These are phyloP conservation scores for Melanostoma scalare DNA, from an alignment of 2,888 invertebrate genomes.

Conservation along the genomic window DNA sequence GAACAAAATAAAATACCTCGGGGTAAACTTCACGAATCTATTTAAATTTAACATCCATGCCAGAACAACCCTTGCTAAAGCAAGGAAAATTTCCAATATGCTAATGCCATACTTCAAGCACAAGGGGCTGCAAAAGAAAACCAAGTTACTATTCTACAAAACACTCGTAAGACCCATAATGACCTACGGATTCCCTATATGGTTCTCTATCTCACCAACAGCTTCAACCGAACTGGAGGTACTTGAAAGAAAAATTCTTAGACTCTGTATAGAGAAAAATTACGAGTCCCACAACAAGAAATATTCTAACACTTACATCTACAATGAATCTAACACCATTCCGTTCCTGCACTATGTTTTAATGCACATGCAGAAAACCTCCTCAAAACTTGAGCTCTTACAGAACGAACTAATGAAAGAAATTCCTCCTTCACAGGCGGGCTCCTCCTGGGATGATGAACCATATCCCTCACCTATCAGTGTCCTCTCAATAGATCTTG, in stretches of 20 bases:
- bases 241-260: neutral
- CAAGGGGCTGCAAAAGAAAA: neutral
- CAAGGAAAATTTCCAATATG: neutral
- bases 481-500: neutral
- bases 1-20: conserved; percentile 6
- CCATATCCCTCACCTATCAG: neutral
- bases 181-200: neutral
- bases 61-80: neutral
- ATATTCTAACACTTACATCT: neutral
- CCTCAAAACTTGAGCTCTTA: neutral
- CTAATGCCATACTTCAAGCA: neutral
- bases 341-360: neutral
- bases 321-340: neutral
- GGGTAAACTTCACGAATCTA: conserved; percentile 1
- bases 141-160: conserved; percentile 12
- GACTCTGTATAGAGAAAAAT: conserved; percentile 1
- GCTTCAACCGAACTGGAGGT: neutral
- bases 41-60: conserved; percentile 12
- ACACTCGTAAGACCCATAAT: conserved; percentile 1
- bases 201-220: conserved; percentile 12
- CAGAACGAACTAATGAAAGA: conserved; percentile 1
- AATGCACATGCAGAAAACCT: neutral
- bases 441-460: neutral
- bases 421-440: neutral
- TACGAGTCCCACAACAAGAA: neutral